Conservation (phyloP, 2,888 invertebrate genomes). For the Eueremaeus valkanovi region DNA sequence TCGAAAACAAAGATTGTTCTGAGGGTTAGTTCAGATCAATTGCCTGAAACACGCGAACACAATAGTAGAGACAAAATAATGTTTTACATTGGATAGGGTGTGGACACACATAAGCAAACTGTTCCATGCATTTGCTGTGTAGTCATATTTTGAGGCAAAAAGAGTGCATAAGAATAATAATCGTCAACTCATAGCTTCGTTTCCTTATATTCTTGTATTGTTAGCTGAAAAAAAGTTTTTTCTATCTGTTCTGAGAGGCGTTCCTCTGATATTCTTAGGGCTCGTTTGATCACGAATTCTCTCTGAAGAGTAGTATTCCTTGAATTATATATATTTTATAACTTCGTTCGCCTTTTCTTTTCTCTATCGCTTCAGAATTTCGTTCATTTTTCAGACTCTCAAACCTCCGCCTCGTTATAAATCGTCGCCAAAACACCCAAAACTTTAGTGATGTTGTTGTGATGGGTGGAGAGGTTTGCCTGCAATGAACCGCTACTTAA, state of each 20-base stretch:
- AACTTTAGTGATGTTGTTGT: background rate
- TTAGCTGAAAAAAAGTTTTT: background rate
- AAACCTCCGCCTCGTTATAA: slow-evolving; percentile 25
- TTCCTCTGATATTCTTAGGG: slow-evolving; percentile 13
- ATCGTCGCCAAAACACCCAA: slow-evolving; percentile 21
- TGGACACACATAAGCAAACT: slow-evolving; percentile 8
- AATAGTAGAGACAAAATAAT: background rate
- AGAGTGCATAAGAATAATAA: slow-evolving; percentile 15
- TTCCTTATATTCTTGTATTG: slow-evolving; percentile 15
- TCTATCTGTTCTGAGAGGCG: background rate
- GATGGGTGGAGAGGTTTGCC: slow-evolving; percentile 30
- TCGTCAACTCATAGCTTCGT: background rate
- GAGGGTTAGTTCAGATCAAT: background rate
- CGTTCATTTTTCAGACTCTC: background rate
- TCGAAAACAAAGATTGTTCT: slow-evolving; percentile 12
- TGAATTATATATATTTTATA: background rate
- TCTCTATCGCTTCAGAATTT: background rate
- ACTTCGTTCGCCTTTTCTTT: background rate
- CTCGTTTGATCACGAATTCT: slow-evolving; percentile 24
- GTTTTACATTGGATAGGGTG: slow-evolving; percentile 2
- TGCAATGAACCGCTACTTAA: slow-evolving; percentile 28
- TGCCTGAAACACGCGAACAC: slow-evolving; percentile 4
- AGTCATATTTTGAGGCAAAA: too few species aligned
- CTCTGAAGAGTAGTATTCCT: background rate
- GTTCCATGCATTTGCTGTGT: background rate